Base-by-base conservation (phyloP, 1,140 invertebrate species). In the Zophobas morio region DNA sequence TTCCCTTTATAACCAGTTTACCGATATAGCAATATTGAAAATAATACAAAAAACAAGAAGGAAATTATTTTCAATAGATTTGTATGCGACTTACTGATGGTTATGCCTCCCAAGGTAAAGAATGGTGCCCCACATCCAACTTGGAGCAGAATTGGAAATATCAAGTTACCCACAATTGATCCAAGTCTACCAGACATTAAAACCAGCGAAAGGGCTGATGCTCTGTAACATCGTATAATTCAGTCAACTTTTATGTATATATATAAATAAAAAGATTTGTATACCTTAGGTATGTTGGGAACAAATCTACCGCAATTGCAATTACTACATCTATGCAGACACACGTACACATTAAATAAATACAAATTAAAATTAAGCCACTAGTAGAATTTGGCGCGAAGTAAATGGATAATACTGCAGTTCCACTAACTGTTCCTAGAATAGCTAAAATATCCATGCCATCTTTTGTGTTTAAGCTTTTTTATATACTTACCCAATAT, bases 221-320 rank as follows among this genome's bases (percentile, higher is more conserved):
- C 81, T 74, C 84, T 66, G 39, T 32, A 66, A 66, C 2, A 2
- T 42, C 0, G 42, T 20, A 66, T 20, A 34, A 66, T 32, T 20
- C 6, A 20, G 20, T 20, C 20, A 20, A 20, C 20, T 20, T 20
- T 20, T 20, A 20, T 20, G 20, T 20, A 20, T 20, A 20, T 20
- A 20, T 20, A 20, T 20, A 20, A 20, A 20, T 20, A 20, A 20
- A 20, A 20, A 20, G 20, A 20, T 20, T 20, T 20, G 20, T 20
- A 20, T 20, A 80, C 80, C 81, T 82, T 78, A 85, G 82, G 49
- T 77, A 82, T 6, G 84, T 85, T 46, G 84, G 84, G 73, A 85
- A 84, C 33, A 85, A 56, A 76, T 85, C 83, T 20, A 85, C 80
- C 20, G 81, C 75, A 5, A 83, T 75, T 5, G 81, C 77, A 37